Conservation (phyloP, 2,113 vertebrate genomes). For the Heptranchias perlo region DNA sequence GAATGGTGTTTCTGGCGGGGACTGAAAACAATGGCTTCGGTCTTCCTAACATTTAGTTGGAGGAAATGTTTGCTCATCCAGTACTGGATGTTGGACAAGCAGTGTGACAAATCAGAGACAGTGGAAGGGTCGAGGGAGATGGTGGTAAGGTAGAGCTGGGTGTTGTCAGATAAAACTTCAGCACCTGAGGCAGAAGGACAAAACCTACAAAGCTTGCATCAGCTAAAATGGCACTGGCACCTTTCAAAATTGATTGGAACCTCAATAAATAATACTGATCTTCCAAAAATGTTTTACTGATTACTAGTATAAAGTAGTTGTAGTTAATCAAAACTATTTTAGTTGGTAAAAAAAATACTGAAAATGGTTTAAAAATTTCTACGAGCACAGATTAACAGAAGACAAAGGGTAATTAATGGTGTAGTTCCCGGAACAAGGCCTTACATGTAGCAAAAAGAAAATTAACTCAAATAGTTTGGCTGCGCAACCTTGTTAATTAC, state of each 20-base stretch:
- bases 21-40: too few species aligned
- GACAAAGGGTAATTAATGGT: background rate
- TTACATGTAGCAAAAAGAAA: background rate
- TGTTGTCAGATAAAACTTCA: background rate
- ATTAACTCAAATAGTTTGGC: too few species aligned
- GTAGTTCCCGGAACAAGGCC: background rate
- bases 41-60: too few species aligned
- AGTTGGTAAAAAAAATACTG: background rate
- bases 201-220: background rate
- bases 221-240: too few species aligned
- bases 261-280: background rate
- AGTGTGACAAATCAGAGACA: too few species aligned
- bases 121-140: too few species aligned
- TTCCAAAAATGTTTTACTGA: background rate
- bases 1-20: too few species aligned
- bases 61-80: too few species aligned
- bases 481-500: too few species aligned
- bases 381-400: too few species aligned
- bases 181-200: background rate
- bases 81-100: too few species aligned
- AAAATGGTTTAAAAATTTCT: background rate
- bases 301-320: background rate
- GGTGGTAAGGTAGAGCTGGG: too few species aligned
- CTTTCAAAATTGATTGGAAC: background rate
- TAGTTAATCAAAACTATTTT: background rate